A percentile compares a stretch with the other conserved stretches of the same genome.
Conservation (phyloP, 30 jellyfish, hydroid and myxozoan genomes). For the Mastigias papua region DNA sequence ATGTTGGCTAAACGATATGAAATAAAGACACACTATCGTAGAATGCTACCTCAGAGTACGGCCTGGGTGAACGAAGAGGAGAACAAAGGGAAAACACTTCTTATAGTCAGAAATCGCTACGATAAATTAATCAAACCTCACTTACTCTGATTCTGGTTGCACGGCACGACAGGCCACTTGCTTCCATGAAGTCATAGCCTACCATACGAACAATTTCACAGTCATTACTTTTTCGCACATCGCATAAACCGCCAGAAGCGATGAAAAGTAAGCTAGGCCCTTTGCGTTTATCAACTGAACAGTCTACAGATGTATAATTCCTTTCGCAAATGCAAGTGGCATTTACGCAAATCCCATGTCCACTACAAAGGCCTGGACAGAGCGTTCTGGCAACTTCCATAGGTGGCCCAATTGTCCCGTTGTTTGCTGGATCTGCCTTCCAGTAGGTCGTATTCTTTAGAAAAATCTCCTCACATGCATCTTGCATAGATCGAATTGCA, state of each 20-base stretch:
- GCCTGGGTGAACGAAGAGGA: neutral
- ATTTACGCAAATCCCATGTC: slow-evolving; percentile 85
- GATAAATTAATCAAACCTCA: neutral
- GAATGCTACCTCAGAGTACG: neutral
- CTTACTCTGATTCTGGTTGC: slow-evolving; percentile 72
- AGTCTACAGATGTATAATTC: slow-evolving; percentile 81
- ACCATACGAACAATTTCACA: slow-evolving; percentile 76
- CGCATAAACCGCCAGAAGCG: slow-evolving; percentile 78
- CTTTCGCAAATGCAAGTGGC: slow-evolving; percentile 87
- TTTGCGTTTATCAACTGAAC: slow-evolving; percentile 75
- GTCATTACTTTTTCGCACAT: slow-evolving; percentile 73
- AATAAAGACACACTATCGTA: neutral
- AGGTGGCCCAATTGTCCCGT: slow-evolving; percentile 79
- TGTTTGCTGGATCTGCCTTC: slow-evolving; percentile 62
- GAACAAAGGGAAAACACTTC: neutral
- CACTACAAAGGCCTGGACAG: slow-evolving; percentile 88
- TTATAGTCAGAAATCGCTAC: neutral
- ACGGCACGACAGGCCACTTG: slow-evolving; percentile 68
- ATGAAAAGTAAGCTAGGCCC: slow-evolving; percentile 73
- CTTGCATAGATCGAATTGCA: slow-evolving; percentile 67
- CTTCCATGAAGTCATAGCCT: slow-evolving; percentile 82
- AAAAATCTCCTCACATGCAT: slow-evolving; percentile 78
- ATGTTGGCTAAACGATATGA: neutral
- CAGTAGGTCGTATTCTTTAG: slow-evolving; percentile 61
- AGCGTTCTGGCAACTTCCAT: slow-evolving; percentile 75